Conservation (phyloP, 1,140 invertebrate genomes). For the Oryzaephilus surinamensis region DNA sequence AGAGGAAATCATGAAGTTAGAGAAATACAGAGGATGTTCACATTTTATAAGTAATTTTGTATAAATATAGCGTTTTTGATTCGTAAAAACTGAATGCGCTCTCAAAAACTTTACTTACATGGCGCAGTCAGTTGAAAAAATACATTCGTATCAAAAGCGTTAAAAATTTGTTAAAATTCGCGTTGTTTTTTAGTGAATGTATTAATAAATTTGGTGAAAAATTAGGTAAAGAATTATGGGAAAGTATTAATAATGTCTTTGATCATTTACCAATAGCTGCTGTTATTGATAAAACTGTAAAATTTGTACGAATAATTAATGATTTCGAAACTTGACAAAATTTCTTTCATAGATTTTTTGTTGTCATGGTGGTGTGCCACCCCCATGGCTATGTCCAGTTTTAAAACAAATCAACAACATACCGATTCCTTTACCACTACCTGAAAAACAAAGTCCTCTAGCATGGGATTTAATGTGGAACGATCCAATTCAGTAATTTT, state of each 20-base stretch:
- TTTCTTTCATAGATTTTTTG: constrained; percentile 50
- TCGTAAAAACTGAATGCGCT: no score
- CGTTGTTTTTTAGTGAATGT: constrained; percentile 42
- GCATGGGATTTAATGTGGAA: constrained; percentile 74
- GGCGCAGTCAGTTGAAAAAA: no score
- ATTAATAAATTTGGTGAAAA: constrained; percentile 53
- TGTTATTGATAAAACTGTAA: constrained; percentile 56
- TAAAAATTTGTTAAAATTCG: no score
- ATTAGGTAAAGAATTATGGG: constrained; percentile 52
- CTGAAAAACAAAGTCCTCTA: constrained; percentile 51
- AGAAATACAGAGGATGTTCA: constrained; percentile 57
- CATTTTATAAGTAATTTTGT: constrained; percentile 47
- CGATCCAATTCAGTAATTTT: constrained; percentile 59
- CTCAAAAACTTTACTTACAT: no score
- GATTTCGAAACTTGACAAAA: neutral
- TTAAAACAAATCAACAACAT: constrained; percentile 48
- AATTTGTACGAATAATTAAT: constrained; percentile 32
- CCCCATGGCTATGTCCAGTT: constrained; percentile 47
- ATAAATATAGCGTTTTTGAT: constrained; percentile 21
- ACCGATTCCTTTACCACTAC: constrained; percentile 50
- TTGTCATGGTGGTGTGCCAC: constrained; percentile 64
- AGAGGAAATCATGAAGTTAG: constrained; percentile 57
- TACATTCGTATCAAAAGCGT: no score
- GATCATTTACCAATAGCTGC: constrained; percentile 61
- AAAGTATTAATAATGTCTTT: constrained; percentile 57